A percentile compares a stretch with the other conserved stretches of the same genome.
Conservation (phyloP, 2,888 invertebrate genomes). For the Odontothrips loti region DNA sequence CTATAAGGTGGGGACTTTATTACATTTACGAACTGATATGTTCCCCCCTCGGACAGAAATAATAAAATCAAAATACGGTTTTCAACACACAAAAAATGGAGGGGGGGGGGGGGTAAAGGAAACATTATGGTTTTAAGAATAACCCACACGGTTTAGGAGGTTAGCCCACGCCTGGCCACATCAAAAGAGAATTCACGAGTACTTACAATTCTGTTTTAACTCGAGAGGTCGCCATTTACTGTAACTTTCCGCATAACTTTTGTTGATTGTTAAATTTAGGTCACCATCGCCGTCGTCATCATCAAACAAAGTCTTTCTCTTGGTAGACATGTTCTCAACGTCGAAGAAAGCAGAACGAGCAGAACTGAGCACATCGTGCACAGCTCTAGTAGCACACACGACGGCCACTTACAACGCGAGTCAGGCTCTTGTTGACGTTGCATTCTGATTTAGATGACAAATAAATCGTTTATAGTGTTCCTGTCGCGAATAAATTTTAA, state of each 20-base stretch:
- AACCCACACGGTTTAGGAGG: not conserved
- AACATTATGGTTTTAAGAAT: not conserved
- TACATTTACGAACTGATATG: not conserved
- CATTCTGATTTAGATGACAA: too few relatives aligned
- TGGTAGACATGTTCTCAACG: not conserved
- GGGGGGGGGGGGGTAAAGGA: not conserved
- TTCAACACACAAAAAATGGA: not conserved
- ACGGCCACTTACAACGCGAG: too few relatives aligned
- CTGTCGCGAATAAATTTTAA: too few relatives aligned
- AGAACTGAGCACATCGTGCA: too few relatives aligned
- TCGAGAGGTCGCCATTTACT: constrained; percentile 29
- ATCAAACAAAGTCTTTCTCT: constrained; percentile 17
- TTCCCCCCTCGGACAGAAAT: not conserved
- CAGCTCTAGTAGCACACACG: too few relatives aligned
- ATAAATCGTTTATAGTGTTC: too few relatives aligned
- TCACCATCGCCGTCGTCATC: constrained; percentile 27
- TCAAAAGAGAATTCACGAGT: too few relatives aligned
- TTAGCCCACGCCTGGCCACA: not conserved
- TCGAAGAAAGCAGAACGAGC: not conserved
- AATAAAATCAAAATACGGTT: not conserved
- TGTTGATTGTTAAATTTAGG: constrained; percentile 13
- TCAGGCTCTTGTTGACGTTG: too few relatives aligned
- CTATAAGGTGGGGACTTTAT: not conserved
- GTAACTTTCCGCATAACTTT: constrained; percentile 28
- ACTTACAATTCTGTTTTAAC: constrained; percentile 29